Conservation (phyloP, 23 tunicate genomes). For the Corella eumyota region DNA sequence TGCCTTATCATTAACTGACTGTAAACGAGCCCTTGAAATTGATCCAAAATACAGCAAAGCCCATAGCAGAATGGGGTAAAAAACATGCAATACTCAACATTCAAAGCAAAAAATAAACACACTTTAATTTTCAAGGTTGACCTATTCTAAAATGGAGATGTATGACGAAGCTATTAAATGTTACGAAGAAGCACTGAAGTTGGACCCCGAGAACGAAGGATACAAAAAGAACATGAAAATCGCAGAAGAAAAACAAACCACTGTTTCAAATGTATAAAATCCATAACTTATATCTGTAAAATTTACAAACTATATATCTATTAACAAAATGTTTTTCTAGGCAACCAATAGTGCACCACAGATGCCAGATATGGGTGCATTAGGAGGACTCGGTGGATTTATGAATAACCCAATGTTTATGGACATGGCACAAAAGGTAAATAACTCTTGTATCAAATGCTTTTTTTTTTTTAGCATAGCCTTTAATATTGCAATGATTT, state of each 20-base stretch:
- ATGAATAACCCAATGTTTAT: conserved; percentile 76
- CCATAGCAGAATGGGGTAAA: conserved; percentile 91
- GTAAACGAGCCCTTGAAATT: conserved; percentile 71
- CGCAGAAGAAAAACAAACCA: conserved; percentile 50
- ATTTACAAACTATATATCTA: no score
- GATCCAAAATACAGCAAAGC: conserved; percentile 89
- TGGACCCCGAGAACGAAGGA: conserved; percentile 87
- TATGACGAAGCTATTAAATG: conserved; percentile 74
- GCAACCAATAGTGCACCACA: neutral
- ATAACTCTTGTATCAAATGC: neutral
- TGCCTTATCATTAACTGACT: conserved; percentile 65
- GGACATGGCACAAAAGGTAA: conserved; percentile 87
- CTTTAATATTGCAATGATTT: neutral
- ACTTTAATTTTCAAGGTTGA: conserved; percentile 30
- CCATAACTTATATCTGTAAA: no score
- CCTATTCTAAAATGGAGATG: conserved; percentile 85
- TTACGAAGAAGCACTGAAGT: conserved; percentile 70
- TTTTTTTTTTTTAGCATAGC: neutral
- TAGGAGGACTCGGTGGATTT: conserved; percentile 48
- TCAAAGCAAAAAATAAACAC: neutral
- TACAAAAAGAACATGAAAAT: conserved; percentile 81
- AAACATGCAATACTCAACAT: neutral
- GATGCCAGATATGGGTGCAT: conserved; percentile 6
- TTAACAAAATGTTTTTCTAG: no score
- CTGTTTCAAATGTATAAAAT: no score